Percentiles rank a stretch among this genome's conserved stretches.
These are phyloP conservation scores for Rhinolophus sinicus DNA, from an alignment of 2,113 vertebrate species.

Conservation along the genomic window DNA sequence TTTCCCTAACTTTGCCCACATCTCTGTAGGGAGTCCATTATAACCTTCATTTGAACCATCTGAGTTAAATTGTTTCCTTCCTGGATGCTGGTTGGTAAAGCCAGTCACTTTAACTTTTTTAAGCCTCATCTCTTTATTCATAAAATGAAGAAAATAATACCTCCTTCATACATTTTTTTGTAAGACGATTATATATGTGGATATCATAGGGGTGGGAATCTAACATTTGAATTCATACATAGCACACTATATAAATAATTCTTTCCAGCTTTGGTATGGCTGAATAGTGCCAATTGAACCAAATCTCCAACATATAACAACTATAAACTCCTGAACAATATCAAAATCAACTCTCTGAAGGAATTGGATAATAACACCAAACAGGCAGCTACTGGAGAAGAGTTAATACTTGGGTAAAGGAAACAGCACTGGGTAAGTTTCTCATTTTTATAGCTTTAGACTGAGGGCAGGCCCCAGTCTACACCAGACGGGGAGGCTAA, in stretches of 20 bases:
- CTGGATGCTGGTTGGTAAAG: background rate
- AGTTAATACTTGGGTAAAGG: background rate
- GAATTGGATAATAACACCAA: background rate
- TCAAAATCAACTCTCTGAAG: background rate
- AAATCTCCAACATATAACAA: background rate
- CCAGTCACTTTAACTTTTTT: background rate
- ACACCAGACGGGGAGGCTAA: background rate
- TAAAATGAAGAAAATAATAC: background rate
- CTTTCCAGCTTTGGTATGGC: background rate
- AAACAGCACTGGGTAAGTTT: background rate
- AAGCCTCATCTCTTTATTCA: background rate
- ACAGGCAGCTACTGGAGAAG: background rate
- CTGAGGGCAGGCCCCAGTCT: background rate
- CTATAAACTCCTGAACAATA: background rate
- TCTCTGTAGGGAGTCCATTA: background rate
- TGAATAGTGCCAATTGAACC: background rate
- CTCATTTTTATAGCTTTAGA: background rate
- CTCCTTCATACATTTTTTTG: background rate
- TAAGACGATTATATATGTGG: background rate
- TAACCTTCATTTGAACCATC: background rate
- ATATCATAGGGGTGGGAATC: background rate
- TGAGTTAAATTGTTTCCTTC: conserved; percentile 21
- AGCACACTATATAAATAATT: background rate
- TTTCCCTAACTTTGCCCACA: background rate
- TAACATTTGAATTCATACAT: background rate